Percentiles rank a stretch among this genome's conserved stretches.
These are phyloP conservation scores for Cheiracanthium punctorium DNA, from an alignment of 2,888 invertebrate species.

Conservation along the genomic window DNA sequence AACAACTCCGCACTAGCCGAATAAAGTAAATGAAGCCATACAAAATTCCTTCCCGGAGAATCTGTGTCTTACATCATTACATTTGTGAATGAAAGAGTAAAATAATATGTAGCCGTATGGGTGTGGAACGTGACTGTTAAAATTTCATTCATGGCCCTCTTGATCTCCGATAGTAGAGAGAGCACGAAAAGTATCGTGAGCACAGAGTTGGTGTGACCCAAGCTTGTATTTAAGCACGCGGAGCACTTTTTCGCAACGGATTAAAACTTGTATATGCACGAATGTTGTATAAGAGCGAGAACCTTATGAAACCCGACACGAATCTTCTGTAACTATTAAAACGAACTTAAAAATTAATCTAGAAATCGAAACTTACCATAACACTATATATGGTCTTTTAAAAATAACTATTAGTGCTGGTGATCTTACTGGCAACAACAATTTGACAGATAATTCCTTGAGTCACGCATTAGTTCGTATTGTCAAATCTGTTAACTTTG, in stretches of 20 bases:
- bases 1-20: background rate
- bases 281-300: constrained; percentile 26
- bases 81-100: constrained; percentile 12
- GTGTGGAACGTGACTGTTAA: constrained; percentile 56
- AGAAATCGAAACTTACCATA: background rate
- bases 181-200: constrained; percentile 61
- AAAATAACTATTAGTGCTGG: no score
- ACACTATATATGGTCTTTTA: no score
- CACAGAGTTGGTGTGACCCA: constrained; percentile 42
- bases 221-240: constrained; percentile 60
- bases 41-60: background rate
- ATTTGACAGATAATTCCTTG: background rate
- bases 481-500: no score
- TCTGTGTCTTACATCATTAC: constrained; percentile 14
- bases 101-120: constrained; percentile 26
- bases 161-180: constrained; percentile 50
- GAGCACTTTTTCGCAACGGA: constrained; percentile 49
- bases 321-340: constrained; percentile 20
- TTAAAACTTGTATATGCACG: constrained; percentile 52
- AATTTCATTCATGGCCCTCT: constrained; percentile 63
- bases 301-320: constrained; percentile 56
- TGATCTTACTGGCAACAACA: background rate
- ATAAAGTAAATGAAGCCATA: background rate
- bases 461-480: background rate
- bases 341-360: background rate